Evolutionary conservation across 2,888 invertebrate genomes (phyloP).

Genomic region (Latrodectus hesperus): DNA sequence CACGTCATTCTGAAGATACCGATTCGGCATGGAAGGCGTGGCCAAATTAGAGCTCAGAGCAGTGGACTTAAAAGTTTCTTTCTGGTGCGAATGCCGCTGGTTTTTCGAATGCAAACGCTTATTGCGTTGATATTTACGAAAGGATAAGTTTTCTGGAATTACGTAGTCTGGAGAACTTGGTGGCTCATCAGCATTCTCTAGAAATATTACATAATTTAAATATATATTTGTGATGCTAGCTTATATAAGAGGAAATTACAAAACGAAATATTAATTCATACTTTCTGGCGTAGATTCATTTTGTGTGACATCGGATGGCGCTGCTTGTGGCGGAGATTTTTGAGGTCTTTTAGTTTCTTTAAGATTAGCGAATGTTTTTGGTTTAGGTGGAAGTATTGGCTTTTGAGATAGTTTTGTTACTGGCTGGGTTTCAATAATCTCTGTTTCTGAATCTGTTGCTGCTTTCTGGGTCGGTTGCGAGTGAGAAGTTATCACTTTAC

Average conservation of each 20-base stretch:
- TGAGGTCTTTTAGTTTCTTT: not conserved
- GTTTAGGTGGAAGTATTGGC: constrained; percentile 38
- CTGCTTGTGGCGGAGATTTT: too few relatives aligned
- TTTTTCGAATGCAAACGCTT: not conserved
- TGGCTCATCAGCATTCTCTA: not conserved
- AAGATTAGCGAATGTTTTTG: not conserved
- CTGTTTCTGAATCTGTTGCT: too few relatives aligned
- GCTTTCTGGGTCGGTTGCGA: too few relatives aligned
- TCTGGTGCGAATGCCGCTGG: not conserved
- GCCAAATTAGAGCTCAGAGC: not conserved
- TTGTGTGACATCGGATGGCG: too few relatives aligned
- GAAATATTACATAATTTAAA: not conserved
- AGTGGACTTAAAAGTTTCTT: not conserved
- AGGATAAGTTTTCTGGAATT: not conserved
- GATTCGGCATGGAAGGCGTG: not conserved
- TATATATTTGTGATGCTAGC: too few relatives aligned
- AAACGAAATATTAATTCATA: too few relatives aligned
- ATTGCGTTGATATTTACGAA: not conserved
- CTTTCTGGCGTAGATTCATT: too few relatives aligned
- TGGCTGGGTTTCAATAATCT: too few relatives aligned
- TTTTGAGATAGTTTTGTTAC: not conserved
- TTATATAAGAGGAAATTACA: too few relatives aligned
- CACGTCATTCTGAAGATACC: not conserved
- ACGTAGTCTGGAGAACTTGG: constrained; percentile 21
- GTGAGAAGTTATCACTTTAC: too few relatives aligned